A percentile compares a stretch with the other conserved stretches of the same genome.
These are phyloP conservation scores for Poeciliopsis turneri DNA, from an alignment of 2,797 vertebrate species.

Conservation along the genomic window DNA sequence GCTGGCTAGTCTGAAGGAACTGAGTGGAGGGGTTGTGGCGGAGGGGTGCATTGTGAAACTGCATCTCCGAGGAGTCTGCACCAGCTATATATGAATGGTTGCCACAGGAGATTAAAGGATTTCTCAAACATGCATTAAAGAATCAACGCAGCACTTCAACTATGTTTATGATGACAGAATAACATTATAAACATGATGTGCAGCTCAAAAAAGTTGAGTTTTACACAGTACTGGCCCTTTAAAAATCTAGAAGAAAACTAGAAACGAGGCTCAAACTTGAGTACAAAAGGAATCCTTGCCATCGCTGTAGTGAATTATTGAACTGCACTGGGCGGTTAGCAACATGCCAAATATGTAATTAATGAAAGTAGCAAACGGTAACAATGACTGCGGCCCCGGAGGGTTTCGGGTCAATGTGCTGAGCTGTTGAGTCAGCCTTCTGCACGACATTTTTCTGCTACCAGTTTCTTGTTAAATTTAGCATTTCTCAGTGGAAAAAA, in stretches of 20 bases:
- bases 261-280: background rate
- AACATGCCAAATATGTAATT: conserved; percentile 1
- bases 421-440: conserved; percentile 1
- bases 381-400: background rate
- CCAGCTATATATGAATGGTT: too few relatives aligned
- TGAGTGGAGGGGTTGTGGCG: too few relatives aligned
- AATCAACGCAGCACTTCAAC: too few relatives aligned
- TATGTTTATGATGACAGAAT: too few relatives aligned
- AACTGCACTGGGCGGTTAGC: background rate
- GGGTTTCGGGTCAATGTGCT: background rate
- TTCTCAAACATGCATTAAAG: too few relatives aligned
- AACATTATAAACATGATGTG: too few relatives aligned
- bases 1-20: too few relatives aligned
- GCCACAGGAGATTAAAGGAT: too few relatives aligned
- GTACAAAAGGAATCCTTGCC: background rate
- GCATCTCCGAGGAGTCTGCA: too few relatives aligned
- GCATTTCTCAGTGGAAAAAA: background rate
- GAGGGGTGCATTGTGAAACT: too few relatives aligned
- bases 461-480: background rate
- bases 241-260: background rate
- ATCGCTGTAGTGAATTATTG: background rate
- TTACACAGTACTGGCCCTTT: too few relatives aligned
- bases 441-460: background rate
- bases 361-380: background rate
- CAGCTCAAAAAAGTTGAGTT: too few relatives aligned